Evolutionary conservation across 1,140 invertebrate species (phyloP), one percentile per base, ranked within the genome.

Genomic region (Zaprionus ornatus): DNA sequence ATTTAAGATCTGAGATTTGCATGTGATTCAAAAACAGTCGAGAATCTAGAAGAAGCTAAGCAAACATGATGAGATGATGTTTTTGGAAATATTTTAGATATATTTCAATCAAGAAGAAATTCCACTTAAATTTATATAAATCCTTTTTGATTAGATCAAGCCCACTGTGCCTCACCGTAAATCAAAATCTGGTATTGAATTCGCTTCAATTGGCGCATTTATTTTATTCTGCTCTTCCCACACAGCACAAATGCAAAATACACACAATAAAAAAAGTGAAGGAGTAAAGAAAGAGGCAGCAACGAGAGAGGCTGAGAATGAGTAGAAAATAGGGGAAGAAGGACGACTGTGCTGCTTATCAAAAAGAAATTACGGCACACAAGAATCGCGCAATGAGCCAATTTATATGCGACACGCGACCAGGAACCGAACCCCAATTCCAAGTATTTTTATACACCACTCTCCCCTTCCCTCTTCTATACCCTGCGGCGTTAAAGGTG

Each of bases 341-440:
- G 12, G 25, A 55, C 23, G 62, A 78, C 56, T 68, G 71, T 69
- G 48, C 52, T 69, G 48, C 52, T 82, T 86, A 82, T 86, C 71
- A 72, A 68, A 71, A 64, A 54, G 61, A 83, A 80, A 86, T 80
- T 73, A 65, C 40, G 35, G 42, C 57, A 61, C 29, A 35, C 15
- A 40, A 52, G 67, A n/a, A 77, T 48, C 35, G 45, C 61, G 82
- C 80, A 88, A 88, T 88, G 84, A 88, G 80, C 56, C 85, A 88
- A 90, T 88, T 88, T 84, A 88, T 88, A 88, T 88, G 85, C 84
- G 85, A 79, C 73, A 79, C 68, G 84, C 81, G 50, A 65, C 25
- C 37, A 66, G 50, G 52, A 64, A 71, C 74, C 52, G 62, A 72
- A 71, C 60, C 59, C 52, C n/a, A 50, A 74, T 62, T 69, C 50